Percentiles rank a stretch among this genome's conserved stretches.
Evolutionary conservation across 2,888 invertebrate species (phyloP).

Genomic region (Phyllotreta cruciferae): DNA sequence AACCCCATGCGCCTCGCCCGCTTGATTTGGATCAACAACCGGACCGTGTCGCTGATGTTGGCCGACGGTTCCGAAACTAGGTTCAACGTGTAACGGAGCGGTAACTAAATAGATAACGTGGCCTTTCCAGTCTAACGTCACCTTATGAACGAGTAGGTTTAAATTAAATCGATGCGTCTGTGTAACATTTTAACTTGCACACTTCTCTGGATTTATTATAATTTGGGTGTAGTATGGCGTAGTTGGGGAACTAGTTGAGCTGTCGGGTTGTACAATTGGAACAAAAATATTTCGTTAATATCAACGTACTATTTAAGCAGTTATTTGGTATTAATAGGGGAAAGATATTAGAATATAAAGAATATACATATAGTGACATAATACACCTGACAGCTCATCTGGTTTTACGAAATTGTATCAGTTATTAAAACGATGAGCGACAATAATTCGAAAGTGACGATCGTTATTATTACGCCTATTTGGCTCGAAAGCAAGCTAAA

Average conservation of each 20-base stretch:
- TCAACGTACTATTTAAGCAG: not conserved
- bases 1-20: constrained; percentile 91
- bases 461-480: constrained; percentile 31
- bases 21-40: constrained; percentile 94
- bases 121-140: constrained; percentile 51
- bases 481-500: constrained; percentile 27
- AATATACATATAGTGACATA: no score
- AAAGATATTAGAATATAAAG: no score
- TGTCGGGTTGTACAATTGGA: not conserved
- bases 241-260: constrained; percentile 21
- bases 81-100: constrained; percentile 72
- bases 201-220: constrained; percentile 22
- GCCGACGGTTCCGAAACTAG: constrained; percentile 94
- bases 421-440: constrained; percentile 36
- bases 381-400: constrained; percentile 18
- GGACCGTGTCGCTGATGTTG: constrained; percentile 91
- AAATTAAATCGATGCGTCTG: constrained; percentile 22
- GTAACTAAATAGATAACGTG: constrained; percentile 43
- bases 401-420: constrained; percentile 11
- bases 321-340: not conserved
- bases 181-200: constrained; percentile 28
- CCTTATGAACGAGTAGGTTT: constrained; percentile 33
- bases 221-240: constrained; percentile 16
- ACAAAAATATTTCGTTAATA: not conserved
- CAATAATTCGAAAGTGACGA: constrained; percentile 45